Conservation (phyloP, 1,140 invertebrate species). For the Ectropis grisescens region DNA sequence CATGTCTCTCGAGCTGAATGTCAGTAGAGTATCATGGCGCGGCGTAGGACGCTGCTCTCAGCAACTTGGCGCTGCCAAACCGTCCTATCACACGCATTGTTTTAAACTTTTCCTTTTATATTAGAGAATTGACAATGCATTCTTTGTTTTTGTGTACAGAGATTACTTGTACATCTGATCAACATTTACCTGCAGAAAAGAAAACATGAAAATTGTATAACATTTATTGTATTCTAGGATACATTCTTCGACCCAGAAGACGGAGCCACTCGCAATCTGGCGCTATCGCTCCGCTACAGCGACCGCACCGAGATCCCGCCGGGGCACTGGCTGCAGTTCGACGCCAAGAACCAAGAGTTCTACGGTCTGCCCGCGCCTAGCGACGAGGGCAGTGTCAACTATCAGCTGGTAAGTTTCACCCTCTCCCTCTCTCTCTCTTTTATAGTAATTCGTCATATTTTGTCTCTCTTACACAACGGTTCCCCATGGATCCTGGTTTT, state of each 20-base stretch:
- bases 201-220: too few relatives aligned
- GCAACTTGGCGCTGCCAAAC: conserved; percentile 65
- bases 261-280: conserved; percentile 79
- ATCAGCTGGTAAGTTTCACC: conserved; percentile 74
- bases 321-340: conserved; percentile 91
- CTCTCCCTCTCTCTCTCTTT: background rate
- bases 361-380: conserved; percentile 82
- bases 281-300: conserved; percentile 80
- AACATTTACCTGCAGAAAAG: too few relatives aligned
- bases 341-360: conserved; percentile 90
- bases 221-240: conserved; percentile 71
- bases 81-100: too few relatives aligned
- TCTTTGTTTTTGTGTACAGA: too few relatives aligned
- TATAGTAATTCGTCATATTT: too few relatives aligned
- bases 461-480: too few relatives aligned
- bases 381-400: conserved; percentile 81
- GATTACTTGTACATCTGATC: too few relatives aligned
- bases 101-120: too few relatives aligned
- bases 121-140: too few relatives aligned
- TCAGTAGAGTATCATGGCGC: too few relatives aligned
- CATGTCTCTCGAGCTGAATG: too few relatives aligned
- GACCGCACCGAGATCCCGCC: conserved; percentile 77
- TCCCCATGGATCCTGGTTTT: too few relatives aligned
- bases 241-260: conserved; percentile 93
- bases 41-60: conserved; percentile 69